phyloP scores from a whole-genome alignment of 2,797 vertebrate species.

The Megaceryle alcyon region DNA sequence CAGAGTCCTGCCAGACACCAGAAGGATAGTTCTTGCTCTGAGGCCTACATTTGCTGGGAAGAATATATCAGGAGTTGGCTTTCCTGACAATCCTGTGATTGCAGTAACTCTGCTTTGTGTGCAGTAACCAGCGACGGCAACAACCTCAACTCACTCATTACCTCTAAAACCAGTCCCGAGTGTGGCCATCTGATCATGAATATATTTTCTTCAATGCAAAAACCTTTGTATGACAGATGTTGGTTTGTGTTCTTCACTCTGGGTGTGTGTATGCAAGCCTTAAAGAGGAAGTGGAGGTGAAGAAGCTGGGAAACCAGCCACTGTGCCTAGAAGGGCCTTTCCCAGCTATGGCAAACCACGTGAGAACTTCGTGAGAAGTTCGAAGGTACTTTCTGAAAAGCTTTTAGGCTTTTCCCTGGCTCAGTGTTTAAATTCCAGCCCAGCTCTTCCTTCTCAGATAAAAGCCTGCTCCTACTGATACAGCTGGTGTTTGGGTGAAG shows the following conservation, averaged over 20 bases:
- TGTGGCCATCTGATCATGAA: background rate
- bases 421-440: background rate
- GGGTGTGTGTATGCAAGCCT: background rate
- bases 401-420: background rate
- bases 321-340: background rate
- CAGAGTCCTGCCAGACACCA: background rate
- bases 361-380: background rate
- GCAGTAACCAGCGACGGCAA: background rate
- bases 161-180: background rate
- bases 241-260: background rate
- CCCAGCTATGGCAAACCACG: background rate
- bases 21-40: background rate
- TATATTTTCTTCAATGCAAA: background rate
- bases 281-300: background rate
- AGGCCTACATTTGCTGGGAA: background rate
- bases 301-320: background rate
- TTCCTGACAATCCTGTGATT: slow-evolving; percentile 1
- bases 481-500: background rate
- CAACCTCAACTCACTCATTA: background rate
- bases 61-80: background rate
- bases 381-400: background rate
- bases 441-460: background rate
- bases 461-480: background rate
- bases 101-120: background rate
- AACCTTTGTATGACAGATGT: background rate